Base-by-base conservation (phyloP, 1,140 invertebrate genomes). In the Cardiocondyla obscurior region DNA sequence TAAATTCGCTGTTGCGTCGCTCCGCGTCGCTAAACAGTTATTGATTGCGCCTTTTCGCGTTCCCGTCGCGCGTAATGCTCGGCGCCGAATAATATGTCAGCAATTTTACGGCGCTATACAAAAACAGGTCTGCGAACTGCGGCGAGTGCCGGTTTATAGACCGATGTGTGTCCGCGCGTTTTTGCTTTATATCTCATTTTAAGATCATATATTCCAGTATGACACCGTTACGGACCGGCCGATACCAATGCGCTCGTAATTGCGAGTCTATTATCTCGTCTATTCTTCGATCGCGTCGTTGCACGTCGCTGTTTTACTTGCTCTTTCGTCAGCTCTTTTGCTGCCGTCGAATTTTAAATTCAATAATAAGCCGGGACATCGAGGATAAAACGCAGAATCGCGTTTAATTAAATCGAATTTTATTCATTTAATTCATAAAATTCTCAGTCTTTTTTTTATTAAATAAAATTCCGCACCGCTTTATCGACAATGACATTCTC, bases 181-280 rank as follows among this genome's bases (percentile, higher is more conserved):
- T 79, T 33, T 14, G 33, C 64, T 79, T 79, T 79, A 79, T 79
- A 79, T 79, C 46, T 79, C 74, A 79, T 79, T 79, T 79, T 30
- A 69, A 67, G 74, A 67, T 79, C 62, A n/a, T 79, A 79, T 67
- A 79, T 79, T 46, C 69, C 62, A 33, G 12, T 28, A 25, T 19
- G 30, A 55, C 30, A 60, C 30, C 30, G 25, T 79, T 79, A 69
- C 16, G 10, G 33, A 67, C 46, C 44, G 19, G 16, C n/a, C 33
- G 36, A 39, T 53, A 42, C 25, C 14, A 33, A 69, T 36, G 19
- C 42, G 42, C 10, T 28, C 28, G 39, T 76, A 76, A 76, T 77
- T 77, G 60, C 33, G 16, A 39, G n/a, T 25, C 73, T 44, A 65
- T 49, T 14, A 53, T 77, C 22, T 19, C 46, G 22, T 62, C 72